phyloP scores from a whole-genome alignment of 2,888 invertebrate species.

The Stenolophus ochropezus region DNA sequence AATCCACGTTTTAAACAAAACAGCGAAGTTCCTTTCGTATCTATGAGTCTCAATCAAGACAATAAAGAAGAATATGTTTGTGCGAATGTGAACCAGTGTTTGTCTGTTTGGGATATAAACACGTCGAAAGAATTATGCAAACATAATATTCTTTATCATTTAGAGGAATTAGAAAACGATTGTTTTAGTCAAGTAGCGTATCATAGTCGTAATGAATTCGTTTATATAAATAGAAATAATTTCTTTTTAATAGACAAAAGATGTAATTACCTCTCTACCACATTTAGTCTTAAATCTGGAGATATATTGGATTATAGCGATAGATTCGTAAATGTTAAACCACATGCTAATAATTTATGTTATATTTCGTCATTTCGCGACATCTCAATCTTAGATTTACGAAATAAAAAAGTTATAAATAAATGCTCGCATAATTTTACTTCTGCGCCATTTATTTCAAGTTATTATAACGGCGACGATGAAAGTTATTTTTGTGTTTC shows the following conservation, averaged over 20 bases:
- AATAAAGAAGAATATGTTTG: slow-evolving; percentile 70
- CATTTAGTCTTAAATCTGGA: slow-evolving; percentile 70
- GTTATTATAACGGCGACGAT: slow-evolving; percentile 71
- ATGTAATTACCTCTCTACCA: slow-evolving; percentile 68
- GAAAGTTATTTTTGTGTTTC: slow-evolving; percentile 70
- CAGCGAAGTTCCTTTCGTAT: slow-evolving; percentile 71
- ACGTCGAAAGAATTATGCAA: slow-evolving; percentile 8
- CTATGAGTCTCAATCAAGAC: slow-evolving; percentile 72
- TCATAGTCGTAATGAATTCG: slow-evolving; percentile 70
- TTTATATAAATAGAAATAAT: slow-evolving; percentile 69
- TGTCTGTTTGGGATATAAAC: slow-evolving; percentile 67
- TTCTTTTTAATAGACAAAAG: slow-evolving; percentile 74
- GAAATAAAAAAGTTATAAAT: slow-evolving; percentile 69
- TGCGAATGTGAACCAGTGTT: slow-evolving; percentile 70
- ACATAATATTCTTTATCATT: background rate
- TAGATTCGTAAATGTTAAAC: slow-evolving; percentile 32
- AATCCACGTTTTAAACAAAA: slow-evolving; percentile 71
- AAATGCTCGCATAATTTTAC: slow-evolving; percentile 78
- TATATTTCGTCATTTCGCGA: slow-evolving; percentile 37
- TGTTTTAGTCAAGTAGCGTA: slow-evolving; percentile 74
- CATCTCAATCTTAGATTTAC: slow-evolving; percentile 20
- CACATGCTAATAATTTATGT: background rate
- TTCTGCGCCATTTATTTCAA: slow-evolving; percentile 73
- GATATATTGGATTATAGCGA: slow-evolving; percentile 65
- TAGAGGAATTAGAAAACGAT: slow-evolving; percentile 67